Evolutionary conservation across 2,888 invertebrate species (phyloP).

Genomic region (Yponomeuta malinellus): DNA sequence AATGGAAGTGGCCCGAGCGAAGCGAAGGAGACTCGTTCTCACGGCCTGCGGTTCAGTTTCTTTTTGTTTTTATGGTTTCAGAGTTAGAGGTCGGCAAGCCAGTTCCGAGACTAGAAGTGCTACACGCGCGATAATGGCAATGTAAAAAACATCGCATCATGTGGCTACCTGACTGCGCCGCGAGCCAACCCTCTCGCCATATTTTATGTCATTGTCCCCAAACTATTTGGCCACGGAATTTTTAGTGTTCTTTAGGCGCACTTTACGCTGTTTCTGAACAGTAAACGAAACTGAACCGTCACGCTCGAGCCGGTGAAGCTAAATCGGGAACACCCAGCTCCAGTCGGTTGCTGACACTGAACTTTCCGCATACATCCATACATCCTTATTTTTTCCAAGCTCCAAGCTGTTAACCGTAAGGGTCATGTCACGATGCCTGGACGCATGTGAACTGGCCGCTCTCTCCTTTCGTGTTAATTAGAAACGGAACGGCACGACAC

Average conservation of each 20-base stretch:
- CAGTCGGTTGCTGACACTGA: too few species aligned
- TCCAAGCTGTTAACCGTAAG: constrained; percentile 21
- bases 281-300: too few species aligned
- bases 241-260: too few species aligned
- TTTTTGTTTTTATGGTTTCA: constrained; percentile 68
- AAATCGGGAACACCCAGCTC: too few species aligned
- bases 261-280: too few species aligned
- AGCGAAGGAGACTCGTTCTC: constrained; percentile 64
- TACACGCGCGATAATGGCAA: constrained; percentile 57
- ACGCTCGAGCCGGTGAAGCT: too few species aligned
- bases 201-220: constrained; percentile 24
- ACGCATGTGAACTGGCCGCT: constrained; percentile 43
- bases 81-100: constrained; percentile 66
- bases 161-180: constrained; percentile 24
- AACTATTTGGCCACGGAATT: constrained; percentile 34
- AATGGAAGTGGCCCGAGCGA: constrained; percentile 57
- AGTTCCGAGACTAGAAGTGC: constrained; percentile 55
- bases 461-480: constrained; percentile 55
- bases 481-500: constrained; percentile 56
- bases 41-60: constrained; percentile 69
- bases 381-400: constrained; percentile 24
- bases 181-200: constrained; percentile 34
- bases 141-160: constrained; percentile 52
- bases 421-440: constrained; percentile 34
- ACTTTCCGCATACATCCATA: too few species aligned